Percentiles rank a stretch among this genome's conserved stretches.
Conservation (phyloP, 2,113 vertebrate species). For the Seriola aureovittata region DNA sequence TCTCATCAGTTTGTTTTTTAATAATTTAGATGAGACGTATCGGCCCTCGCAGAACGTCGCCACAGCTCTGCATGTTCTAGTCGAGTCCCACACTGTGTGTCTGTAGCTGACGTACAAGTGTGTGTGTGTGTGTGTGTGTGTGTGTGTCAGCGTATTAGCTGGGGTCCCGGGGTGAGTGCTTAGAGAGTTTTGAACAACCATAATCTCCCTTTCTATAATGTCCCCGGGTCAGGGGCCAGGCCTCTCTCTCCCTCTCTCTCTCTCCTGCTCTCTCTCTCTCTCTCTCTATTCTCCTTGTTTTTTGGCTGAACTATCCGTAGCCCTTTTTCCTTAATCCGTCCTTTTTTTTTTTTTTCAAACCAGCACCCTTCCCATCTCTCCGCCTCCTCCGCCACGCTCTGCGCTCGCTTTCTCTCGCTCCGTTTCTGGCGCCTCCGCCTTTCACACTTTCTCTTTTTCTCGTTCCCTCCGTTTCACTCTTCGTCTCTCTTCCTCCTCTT, state of each 20-base stretch:
- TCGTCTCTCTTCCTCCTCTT: not conserved
- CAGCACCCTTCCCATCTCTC: conserved; percentile 69
- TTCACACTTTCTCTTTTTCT: conserved; percentile 13
- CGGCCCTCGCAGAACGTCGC: no score
- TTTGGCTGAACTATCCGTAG: conserved; percentile 77
- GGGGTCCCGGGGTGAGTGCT: conserved; percentile 86
- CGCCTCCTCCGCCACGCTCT: conserved; percentile 75
- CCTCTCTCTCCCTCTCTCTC: conserved; percentile 67
- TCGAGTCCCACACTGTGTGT: not conserved
- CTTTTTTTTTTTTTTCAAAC: conserved; percentile 39
- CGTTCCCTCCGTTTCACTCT: not conserved
- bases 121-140: conserved; percentile 67
- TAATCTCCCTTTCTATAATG: conserved; percentile 87
- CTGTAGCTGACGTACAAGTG: conserved; percentile 10
- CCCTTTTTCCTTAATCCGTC: conserved; percentile 72
- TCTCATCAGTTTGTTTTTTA: no score
- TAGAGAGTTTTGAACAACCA: conserved; percentile 86
- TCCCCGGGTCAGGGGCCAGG: conserved; percentile 85
- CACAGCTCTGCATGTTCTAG: no score
- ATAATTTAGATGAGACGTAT: no score
- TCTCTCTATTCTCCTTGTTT: conserved; percentile 68
- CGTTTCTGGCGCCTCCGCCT: conserved; percentile 41
- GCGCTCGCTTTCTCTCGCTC: conserved; percentile 73
- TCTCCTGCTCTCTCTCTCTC: conserved; percentile 14
- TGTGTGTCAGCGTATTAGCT: conserved; percentile 75